Evolutionary conservation across 2,888 invertebrate genomes (phyloP), one percentile per base, ranked within the genome.

Genomic region (Dicyrtomina minuta): DNA sequence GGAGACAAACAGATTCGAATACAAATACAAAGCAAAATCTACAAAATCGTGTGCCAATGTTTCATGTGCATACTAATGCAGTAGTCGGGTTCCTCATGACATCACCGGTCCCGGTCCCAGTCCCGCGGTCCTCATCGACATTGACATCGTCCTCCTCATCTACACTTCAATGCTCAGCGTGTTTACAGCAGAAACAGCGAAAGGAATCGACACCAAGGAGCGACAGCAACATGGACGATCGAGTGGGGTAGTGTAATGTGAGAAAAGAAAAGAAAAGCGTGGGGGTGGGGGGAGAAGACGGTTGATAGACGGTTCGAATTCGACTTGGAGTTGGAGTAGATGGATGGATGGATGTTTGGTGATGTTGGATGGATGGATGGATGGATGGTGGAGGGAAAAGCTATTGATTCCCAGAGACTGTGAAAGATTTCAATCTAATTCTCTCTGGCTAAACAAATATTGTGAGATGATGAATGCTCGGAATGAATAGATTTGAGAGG

Each of bases 361-460:
- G n/a, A n/a, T n/a, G 17, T 17, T 20, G 26, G 65, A 65, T 65
- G 53, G 65, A 65, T 65, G 65, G 17, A 51, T 20, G 26, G 65
- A 65, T 65, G 53, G 65, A 65, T 65, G 65, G 65, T 55, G 17
- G 44, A 41, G 20, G 41, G 46, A 24, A 49, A 65, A 55, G 65
- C 55, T 56, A 65, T 65, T 65, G 65, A 65, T 65, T 65, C 55
- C 55, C 41, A 65, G 65, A 64, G 68, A 62, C 68, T 62, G 68
- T 68, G 56, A 62, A 68, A 68, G 64, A 64, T 62, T 68, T 68
- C 62, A 62, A 68, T 68, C 61, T 61, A 68, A 68, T 68, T 68
- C 68, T 68, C 46, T 64, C 62, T 68, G 62, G 51, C 62, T 56
- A 62, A 62, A 68, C 62, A 62, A 68, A 62, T 64, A 68, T 61